A percentile compares a stretch with the other conserved stretches of the same genome.
phyloP scores from a whole-genome alignment of 2,888 invertebrate genomes.

The Camponotus fellah region DNA sequence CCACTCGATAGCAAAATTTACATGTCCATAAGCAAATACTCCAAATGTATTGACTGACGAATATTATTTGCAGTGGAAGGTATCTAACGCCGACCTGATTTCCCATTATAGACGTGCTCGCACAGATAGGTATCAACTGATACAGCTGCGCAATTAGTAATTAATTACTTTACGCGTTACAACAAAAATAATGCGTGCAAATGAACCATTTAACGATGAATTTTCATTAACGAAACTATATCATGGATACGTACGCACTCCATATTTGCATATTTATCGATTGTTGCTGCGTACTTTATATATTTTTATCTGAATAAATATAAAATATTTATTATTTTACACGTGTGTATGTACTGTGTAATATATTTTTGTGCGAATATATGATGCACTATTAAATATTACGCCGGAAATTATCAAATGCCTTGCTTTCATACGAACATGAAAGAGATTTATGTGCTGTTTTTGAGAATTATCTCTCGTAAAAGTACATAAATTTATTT shows the following conservation, averaged over 20 bases:
- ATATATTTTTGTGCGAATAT: conserved; percentile 7
- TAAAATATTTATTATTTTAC: conserved; percentile 29
- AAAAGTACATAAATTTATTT: conserved; percentile 11
- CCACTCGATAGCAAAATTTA: conserved; percentile 59
- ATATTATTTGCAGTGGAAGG: conserved; percentile 68
- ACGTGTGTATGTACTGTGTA: not conserved
- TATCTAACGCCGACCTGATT: conserved; percentile 40
- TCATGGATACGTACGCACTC: not conserved
- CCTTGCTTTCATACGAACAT: not conserved
- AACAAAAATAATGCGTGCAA: conserved; percentile 48
- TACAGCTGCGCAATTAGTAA: conserved; percentile 54
- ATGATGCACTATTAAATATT: conserved; percentile 26
- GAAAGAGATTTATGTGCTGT: not conserved
- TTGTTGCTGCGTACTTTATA: not conserved
- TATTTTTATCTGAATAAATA: conserved; percentile 37
- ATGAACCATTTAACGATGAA: conserved; percentile 46
- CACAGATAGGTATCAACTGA: conserved; percentile 12
- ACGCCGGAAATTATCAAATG: conserved; percentile 18
- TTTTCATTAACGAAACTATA: conserved; percentile 38
- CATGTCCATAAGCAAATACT: conserved; percentile 67
- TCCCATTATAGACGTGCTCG: conserved; percentile 29
- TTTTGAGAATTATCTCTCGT: conserved; percentile 7
- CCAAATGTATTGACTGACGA: conserved; percentile 59
- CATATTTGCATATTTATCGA: conserved; percentile 45
- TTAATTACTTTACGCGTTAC: conserved; percentile 63